A percentile compares a stretch with the other conserved stretches of the same genome.
Evolutionary conservation across 2,113 vertebrate species (phyloP).

Genomic region (Sander vitreus): DNA sequence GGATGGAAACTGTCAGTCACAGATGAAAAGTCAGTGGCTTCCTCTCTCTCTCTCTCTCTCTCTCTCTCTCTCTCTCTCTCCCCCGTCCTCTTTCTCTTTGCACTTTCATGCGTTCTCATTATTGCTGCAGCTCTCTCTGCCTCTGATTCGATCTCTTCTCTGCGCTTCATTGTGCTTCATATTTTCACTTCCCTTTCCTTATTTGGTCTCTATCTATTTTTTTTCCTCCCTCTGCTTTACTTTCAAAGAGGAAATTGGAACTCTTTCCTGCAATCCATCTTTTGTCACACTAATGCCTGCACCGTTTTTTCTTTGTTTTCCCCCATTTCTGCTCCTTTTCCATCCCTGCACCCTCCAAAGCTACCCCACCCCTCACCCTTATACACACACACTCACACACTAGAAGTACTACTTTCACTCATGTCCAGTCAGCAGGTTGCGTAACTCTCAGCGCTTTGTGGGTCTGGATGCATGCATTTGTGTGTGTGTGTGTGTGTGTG

Average conservation of each 20-base stretch:
- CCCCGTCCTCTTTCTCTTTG: constrained; percentile 49
- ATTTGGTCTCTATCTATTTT: constrained; percentile 52
- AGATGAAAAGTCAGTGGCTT: constrained; percentile 78
- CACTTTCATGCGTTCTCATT: constrained; percentile 77
- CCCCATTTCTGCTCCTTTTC: constrained; percentile 48
- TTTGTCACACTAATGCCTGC: constrained; percentile 70
- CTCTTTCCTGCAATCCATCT: constrained; percentile 73
- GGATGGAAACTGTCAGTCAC: constrained; percentile 79
- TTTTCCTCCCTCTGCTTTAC: constrained; percentile 44
- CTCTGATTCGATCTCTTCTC: constrained; percentile 72
- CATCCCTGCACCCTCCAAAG: constrained; percentile 41
- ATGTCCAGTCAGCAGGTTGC: constrained; percentile 81
- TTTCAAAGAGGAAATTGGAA: constrained; percentile 73
- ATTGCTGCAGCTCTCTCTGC: constrained; percentile 68
- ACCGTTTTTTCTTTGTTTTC: constrained; percentile 39
- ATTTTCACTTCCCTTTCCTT: constrained; percentile 58
- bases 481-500: constrained; percentile 25
- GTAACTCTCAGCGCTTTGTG: constrained; percentile 77
- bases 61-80: constrained; percentile 41
- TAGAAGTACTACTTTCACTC: constrained; percentile 49
- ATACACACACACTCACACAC: constrained; percentile 44
- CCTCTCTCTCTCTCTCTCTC: constrained; percentile 45
- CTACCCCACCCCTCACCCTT: constrained; percentile 43
- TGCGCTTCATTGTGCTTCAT: constrained; percentile 72
- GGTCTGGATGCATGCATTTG: constrained; percentile 65